These are phyloP conservation scores for Cecropterus lyciades DNA, from an alignment of 1,140 invertebrate species.

Conservation along the genomic window DNA sequence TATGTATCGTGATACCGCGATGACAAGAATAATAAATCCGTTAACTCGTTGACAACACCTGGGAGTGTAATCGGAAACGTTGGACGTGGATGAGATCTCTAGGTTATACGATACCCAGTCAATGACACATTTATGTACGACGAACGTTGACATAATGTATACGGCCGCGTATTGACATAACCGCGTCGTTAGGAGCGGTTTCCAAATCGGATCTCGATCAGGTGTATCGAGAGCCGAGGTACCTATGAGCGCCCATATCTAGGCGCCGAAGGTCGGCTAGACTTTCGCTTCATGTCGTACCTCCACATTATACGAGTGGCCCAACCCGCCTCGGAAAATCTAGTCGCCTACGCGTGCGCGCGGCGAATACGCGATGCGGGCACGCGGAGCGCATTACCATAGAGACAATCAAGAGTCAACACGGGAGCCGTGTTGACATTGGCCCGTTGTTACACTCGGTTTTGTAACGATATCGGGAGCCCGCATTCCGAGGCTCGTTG, in stretches of 20 bases:
- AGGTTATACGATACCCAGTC: conserved; percentile 38
- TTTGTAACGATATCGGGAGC: conserved; percentile 76
- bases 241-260: conserved; percentile 72
- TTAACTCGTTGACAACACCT: conserved; percentile 34
- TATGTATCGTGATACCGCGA: conserved; percentile 32
- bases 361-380: conserved; percentile 52
- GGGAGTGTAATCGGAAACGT: conserved; percentile 39
- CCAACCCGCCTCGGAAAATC: conserved; percentile 68
- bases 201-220: conserved; percentile 52
- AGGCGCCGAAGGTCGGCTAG: conserved; percentile 77
- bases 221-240: conserved; percentile 58
- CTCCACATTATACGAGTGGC: conserved; percentile 58
- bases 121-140: conserved; percentile 40
- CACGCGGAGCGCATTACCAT: conserved; percentile 59
- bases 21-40: conserved; percentile 40
- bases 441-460: conserved; percentile 69
- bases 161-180: conserved; percentile 35
- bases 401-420: conserved; percentile 67
- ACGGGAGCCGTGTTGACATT: conserved; percentile 77
- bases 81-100: conserved; percentile 37
- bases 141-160: conserved; percentile 22
- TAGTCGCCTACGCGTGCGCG: conserved; percentile 70
- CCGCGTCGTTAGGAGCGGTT: conserved; percentile 35
- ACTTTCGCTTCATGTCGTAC: conserved; percentile 70
- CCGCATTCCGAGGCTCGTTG: conserved; percentile 66